Conservation (phyloP, 2,797 vertebrate genomes). For the Botia kubotai region DNA sequence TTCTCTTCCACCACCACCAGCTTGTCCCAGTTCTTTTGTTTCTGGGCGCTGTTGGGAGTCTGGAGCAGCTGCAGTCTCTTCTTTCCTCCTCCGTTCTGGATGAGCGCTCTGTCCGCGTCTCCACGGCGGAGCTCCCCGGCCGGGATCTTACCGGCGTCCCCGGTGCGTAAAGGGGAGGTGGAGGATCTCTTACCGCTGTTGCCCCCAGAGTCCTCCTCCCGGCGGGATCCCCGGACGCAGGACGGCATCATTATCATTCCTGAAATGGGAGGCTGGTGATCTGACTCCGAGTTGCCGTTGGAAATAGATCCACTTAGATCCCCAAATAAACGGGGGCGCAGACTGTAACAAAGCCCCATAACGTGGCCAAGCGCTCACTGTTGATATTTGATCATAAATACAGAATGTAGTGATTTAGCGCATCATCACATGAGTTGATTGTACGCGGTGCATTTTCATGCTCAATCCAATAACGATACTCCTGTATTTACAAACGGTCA, state of each 20-base stretch:
- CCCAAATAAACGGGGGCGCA: constrained; percentile 94
- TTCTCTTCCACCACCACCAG: constrained; percentile 88
- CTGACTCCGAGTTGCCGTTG: constrained; percentile 84
- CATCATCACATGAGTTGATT: constrained; percentile 58
- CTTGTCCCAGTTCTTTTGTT: constrained; percentile 89
- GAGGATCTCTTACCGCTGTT: constrained; percentile 68
- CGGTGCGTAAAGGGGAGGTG: constrained; percentile 73
- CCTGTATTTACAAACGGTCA: constrained; percentile 87
- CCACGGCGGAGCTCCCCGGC: constrained; percentile 75
- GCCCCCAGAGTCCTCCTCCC: constrained; percentile 75
- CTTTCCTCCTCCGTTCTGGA: constrained; percentile 80
- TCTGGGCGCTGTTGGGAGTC: constrained; percentile 75
- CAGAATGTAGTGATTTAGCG: constrained; percentile 32
- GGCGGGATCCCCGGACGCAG: constrained; percentile 75
- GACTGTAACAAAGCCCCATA: constrained; percentile 96
- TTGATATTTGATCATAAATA: constrained; percentile 66
- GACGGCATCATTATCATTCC: constrained; percentile 62
- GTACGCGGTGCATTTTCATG: constrained; percentile 66
- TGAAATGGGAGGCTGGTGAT: constrained; percentile 77
- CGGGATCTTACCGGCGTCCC: constrained; percentile 76
- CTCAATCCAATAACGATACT: constrained; percentile 72
- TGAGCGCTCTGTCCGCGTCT: constrained; percentile 78
- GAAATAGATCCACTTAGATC: constrained; percentile 84
- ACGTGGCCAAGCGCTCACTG: constrained; percentile 73
- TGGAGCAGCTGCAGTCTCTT: constrained; percentile 80